These are phyloP conservation scores for Diogma glabrata DNA, from an alignment of 2,888 invertebrate genomes.

Conservation along the genomic window DNA sequence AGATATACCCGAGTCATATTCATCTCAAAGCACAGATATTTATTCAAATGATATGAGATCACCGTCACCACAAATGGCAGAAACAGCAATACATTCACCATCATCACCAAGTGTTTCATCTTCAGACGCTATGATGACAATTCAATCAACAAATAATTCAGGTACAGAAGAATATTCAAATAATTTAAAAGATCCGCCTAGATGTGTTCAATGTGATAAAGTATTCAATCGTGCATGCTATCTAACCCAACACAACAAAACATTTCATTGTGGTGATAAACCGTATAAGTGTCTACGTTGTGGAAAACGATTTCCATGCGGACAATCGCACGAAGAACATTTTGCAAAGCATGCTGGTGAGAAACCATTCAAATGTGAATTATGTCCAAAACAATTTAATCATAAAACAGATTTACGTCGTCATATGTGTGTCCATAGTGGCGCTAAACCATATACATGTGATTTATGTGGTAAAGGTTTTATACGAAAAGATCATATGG, in stretches of 20 bases:
- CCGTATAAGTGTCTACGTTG: conserved; percentile 76
- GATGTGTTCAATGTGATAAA: conserved; percentile 74
- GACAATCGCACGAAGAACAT: conserved; percentile 60
- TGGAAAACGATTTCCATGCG: conserved; percentile 70
- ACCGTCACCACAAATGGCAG: conserved; percentile 15
- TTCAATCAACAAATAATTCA: conserved; percentile 36
- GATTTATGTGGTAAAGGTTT: conserved; percentile 76
- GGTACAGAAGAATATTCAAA: conserved; percentile 22
- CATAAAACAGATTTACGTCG: conserved; percentile 81
- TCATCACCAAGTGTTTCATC: conserved; percentile 23
- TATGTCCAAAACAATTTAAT: conserved; percentile 80
- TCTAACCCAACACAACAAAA: conserved; percentile 81
- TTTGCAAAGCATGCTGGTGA: conserved; percentile 66
- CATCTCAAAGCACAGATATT: conserved; percentile 22
- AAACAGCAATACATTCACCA: conserved; percentile 18
- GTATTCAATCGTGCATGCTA: conserved; percentile 78
- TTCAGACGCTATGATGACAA: conserved; percentile 22
- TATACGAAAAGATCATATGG: conserved; percentile 83
- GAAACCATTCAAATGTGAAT: conserved; percentile 75
- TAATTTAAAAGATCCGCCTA: conserved; percentile 38
- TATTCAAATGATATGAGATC: conserved; percentile 1
- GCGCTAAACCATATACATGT: conserved; percentile 72
- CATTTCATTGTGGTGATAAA: conserved; percentile 76
- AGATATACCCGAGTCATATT: conserved; percentile 25
- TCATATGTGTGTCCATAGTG: conserved; percentile 80